A percentile compares a stretch with the other conserved stretches of the same genome.
Conservation (phyloP, 2,888 invertebrate species). For the Tetheella fluctuosa region DNA sequence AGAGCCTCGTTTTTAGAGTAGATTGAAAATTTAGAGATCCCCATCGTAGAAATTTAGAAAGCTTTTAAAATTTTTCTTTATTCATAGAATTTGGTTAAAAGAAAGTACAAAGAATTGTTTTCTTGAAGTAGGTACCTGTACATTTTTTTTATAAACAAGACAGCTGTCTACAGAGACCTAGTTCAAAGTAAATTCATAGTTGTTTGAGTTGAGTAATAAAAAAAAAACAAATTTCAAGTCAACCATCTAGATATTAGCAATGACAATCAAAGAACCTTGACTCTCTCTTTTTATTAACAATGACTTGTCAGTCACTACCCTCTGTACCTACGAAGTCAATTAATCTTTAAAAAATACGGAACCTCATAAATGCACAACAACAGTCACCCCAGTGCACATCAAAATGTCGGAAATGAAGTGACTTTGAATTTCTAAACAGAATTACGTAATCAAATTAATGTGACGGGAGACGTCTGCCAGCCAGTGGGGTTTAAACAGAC, state of each 20-base stretch:
- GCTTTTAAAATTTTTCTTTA: not conserved
- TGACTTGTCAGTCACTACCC: not conserved
- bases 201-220: no score
- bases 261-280: no score
- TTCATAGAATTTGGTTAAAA: not conserved
- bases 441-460: conserved; percentile 60
- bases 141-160: no score
- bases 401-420: conserved; percentile 2
- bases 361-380: not conserved
- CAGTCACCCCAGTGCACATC: not conserved
- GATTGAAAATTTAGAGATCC: conserved; percentile 19
- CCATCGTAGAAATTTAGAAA: not conserved
- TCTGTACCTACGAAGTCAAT: not conserved
- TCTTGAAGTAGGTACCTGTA: no score
- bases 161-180: no score
- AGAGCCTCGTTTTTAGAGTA: conserved; percentile 22
- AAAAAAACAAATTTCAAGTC: no score
- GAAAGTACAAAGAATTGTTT: not conserved
- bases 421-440: conserved; percentile 7
- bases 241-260: no score
- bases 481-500: conserved; percentile 13
- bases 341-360: not conserved
- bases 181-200: no score
- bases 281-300: not conserved
- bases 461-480: conserved; percentile 45